A percentile compares a stretch with the other conserved stretches of the same genome.
phyloP scores from a whole-genome alignment of 23 tunicate genomes.

The Halocynthia roretzi region DNA sequence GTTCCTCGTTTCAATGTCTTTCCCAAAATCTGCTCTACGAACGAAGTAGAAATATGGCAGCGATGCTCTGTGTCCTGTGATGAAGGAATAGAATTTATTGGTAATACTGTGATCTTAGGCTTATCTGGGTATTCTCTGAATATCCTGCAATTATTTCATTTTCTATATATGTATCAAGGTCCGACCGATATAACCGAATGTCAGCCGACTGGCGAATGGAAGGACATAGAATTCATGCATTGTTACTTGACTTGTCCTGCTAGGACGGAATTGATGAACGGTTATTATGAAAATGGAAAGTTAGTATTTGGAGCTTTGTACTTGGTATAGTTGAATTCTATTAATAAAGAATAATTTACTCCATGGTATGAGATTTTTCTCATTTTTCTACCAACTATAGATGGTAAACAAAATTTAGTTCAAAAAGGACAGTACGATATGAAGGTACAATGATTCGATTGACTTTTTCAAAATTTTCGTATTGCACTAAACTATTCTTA shows the following conservation, averaged over 20 bases:
- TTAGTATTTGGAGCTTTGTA: not conserved
- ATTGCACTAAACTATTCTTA: no score
- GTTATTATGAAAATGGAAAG: not conserved
- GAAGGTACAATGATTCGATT: no score
- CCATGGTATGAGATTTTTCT: not conserved
- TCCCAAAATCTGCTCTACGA: constrained; percentile 30
- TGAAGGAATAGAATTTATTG: not conserved
- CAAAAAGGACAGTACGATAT: no score
- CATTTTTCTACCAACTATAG: no score
- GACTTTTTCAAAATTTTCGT: no score
- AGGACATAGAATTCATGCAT: constrained; percentile 17
- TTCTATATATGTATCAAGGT: not conserved
- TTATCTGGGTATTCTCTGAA: not conserved
- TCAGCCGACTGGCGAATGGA: constrained; percentile 59
- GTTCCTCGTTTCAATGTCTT: not conserved
- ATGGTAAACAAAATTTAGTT: no score
- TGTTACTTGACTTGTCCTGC: constrained; percentile 35
- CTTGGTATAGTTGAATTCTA: not conserved
- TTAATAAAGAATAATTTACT: not conserved
- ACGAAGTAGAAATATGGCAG: constrained; percentile 41
- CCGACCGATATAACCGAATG: constrained; percentile 30
- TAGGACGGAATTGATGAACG: constrained; percentile 6
- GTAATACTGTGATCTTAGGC: not conserved
- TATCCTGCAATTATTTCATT: not conserved
- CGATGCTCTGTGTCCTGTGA: constrained; percentile 32